These are phyloP conservation scores for Podilymbus podiceps DNA, from an alignment of 2,113 vertebrate species.

Conservation along the genomic window DNA sequence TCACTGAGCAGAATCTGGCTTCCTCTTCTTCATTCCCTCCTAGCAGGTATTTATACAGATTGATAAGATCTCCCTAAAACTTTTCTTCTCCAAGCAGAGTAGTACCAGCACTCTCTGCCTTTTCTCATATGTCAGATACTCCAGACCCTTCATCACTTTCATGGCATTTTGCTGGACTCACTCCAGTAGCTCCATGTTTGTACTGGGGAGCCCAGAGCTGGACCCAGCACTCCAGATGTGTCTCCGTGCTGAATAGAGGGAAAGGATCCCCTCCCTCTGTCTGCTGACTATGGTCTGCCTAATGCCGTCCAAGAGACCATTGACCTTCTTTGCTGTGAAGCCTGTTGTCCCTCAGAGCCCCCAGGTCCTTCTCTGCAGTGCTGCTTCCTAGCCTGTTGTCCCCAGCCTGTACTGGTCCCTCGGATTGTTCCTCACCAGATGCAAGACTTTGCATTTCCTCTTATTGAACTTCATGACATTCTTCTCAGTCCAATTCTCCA, in stretches of 20 bases:
- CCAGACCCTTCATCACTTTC: not conserved
- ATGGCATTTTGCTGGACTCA: not conserved
- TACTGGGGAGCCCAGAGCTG: not conserved
- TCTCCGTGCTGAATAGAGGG: not conserved
- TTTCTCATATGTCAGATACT: not conserved
- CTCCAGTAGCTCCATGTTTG: not conserved
- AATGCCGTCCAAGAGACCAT: not conserved
- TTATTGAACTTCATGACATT: not conserved
- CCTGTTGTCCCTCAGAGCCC: fast-evolving
- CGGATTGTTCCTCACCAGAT: not conserved
- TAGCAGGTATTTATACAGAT: not conserved
- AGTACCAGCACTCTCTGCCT: not conserved
- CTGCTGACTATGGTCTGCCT: not conserved
- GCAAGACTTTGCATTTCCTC: not conserved
- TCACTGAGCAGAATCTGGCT: not conserved
- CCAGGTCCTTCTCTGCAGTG: not conserved
- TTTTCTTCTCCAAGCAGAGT: not conserved
- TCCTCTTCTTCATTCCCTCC: not conserved
- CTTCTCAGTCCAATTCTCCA: not conserved
- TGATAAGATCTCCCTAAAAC: not conserved
- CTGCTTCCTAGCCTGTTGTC: not conserved
- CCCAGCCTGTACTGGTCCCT: not conserved
- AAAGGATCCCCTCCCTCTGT: not conserved
- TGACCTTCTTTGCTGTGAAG: not conserved
- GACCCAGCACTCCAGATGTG: not conserved